phyloP scores from a whole-genome alignment of 2,797 vertebrate species.

The Eleutherodactylus coqui region DNA sequence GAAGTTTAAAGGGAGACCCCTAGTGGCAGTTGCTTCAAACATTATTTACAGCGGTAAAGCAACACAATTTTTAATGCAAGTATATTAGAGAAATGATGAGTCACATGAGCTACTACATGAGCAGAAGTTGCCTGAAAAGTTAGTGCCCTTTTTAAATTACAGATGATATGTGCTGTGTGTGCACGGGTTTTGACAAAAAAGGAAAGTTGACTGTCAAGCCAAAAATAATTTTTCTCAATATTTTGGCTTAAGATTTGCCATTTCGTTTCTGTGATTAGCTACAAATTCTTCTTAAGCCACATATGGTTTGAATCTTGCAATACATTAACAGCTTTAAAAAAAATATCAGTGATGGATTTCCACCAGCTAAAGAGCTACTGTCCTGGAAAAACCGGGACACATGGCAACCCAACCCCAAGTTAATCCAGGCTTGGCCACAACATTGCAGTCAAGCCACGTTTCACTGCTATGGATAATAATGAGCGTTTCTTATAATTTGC shows the following conservation, averaged over 20 bases:
- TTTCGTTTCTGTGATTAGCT: neutral
- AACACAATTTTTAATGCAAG: too few relatives aligned
- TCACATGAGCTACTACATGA: too few relatives aligned
- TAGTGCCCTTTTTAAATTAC: neutral
- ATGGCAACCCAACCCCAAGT: neutral
- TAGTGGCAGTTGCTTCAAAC: too few relatives aligned
- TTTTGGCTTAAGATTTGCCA: neutral
- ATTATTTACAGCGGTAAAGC: too few relatives aligned
- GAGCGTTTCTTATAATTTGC: neutral
- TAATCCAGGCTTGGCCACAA: conserved; percentile 11
- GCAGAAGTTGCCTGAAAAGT: too few relatives aligned
- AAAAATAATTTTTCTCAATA: too few relatives aligned
- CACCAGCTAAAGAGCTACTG: neutral
- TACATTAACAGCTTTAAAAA: conserved; percentile 7
- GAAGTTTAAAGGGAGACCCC: too few relatives aligned
- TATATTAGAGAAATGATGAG: too few relatives aligned
- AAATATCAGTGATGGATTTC: conserved; percentile 20
- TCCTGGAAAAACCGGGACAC: conserved; percentile 12
- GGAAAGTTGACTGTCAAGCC: neutral
- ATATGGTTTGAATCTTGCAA: neutral
- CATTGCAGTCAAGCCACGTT: neutral
- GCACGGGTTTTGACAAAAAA: neutral
- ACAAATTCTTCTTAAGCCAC: neutral
- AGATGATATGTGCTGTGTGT: too few relatives aligned
- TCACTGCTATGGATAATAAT: neutral